Conservation (phyloP, 1,140 invertebrate species). For the Samia ricini region DNA sequence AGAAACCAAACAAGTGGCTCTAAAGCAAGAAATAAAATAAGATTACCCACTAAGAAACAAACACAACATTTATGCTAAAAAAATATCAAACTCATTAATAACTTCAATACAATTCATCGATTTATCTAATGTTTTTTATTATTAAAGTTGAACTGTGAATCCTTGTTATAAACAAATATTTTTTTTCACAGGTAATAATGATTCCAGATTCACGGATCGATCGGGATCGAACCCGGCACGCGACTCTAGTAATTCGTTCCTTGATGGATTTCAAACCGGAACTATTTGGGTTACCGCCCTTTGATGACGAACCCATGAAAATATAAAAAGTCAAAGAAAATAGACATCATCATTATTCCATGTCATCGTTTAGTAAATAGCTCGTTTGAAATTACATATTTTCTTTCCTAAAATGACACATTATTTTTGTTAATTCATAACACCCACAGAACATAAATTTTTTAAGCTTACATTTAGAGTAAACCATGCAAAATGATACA, state of each 20-base stretch:
- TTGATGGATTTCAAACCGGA: conserved; percentile 90
- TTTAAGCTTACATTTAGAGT: too few relatives aligned
- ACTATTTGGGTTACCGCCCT: conserved; percentile 90
- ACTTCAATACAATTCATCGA: neutral
- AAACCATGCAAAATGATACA: too few relatives aligned
- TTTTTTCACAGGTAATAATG: conserved; percentile 87
- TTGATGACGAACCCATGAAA: conserved; percentile 62
- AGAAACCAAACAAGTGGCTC: too few relatives aligned
- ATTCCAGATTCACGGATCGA: conserved; percentile 86
- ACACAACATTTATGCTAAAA: neutral
- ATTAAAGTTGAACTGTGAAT: too few relatives aligned
- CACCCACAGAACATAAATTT: too few relatives aligned
- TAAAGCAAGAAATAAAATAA: too few relatives aligned
- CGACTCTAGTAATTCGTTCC: conserved; percentile 84
- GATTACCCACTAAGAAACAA: neutral
- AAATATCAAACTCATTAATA: too few relatives aligned
- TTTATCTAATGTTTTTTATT: too few relatives aligned
- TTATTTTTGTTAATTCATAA: neutral
- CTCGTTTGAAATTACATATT: neutral
- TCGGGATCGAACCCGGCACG: conserved; percentile 76
- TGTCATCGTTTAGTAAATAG: too few relatives aligned
- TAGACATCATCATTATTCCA: too few relatives aligned
- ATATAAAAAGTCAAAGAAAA: too few relatives aligned
- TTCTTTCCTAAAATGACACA: neutral
- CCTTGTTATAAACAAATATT: neutral